phyloP scores from a whole-genome alignment of 2,113 vertebrate species.

The Leptocoma aspasia region DNA sequence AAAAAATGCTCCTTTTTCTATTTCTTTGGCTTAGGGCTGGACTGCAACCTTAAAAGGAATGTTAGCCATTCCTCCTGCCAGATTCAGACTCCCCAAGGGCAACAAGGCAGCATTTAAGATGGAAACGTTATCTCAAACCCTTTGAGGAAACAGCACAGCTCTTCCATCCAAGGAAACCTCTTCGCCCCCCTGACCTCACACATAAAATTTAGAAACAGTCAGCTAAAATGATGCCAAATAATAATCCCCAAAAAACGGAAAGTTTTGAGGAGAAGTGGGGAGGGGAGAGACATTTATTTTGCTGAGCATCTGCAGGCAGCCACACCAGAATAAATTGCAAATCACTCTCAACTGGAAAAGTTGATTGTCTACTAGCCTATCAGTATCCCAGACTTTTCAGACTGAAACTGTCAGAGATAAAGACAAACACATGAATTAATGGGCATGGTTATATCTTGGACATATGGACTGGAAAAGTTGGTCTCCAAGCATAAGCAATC shows the following conservation, averaged over 20 bases:
- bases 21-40: not conserved
- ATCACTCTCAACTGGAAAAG: not conserved
- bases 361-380: not conserved
- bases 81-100: not conserved
- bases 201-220: not conserved
- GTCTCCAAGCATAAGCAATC: not conserved
- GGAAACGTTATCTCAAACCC: fast-evolving
- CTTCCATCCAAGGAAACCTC: too few relatives aligned
- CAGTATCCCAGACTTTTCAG: not conserved
- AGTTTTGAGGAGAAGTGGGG: not conserved
- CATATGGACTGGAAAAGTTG: not conserved
- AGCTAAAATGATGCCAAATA: not conserved
- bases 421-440: not conserved
- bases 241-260: not conserved
- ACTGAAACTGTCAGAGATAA: not conserved
- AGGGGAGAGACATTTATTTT: not conserved
- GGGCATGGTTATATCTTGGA: not conserved
- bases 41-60: not conserved
- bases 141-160: not conserved
- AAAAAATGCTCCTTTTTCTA: not conserved
- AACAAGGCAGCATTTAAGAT: not conserved
- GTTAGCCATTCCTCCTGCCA: not conserved
- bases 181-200: too few relatives aligned
- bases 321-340: not conserved
- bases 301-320: not conserved